Base-by-base conservation (phyloP, 2,797 vertebrate species). In the Acanthurus tractus region DNA sequence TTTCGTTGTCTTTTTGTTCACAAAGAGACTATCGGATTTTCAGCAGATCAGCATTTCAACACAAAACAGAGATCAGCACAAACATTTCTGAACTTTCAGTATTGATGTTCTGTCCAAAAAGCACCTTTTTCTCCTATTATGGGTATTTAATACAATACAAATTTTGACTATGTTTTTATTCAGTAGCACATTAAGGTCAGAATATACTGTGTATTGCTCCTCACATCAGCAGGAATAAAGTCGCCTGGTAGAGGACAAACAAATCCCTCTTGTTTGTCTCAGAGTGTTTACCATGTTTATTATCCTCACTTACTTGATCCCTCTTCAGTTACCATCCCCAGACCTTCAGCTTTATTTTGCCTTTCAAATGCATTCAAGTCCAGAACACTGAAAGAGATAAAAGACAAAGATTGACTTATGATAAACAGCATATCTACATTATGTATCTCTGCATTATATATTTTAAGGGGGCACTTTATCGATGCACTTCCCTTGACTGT, bases 361-460 rank as follows among this genome's bases (percentile, higher is more conserved):
- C 98, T 98, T 92, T 99, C 98, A 95, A 99, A 99, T 0, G 98
- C 98, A 93, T 99, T 99, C 95, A 99, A 94, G 92, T 99, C 98
- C 94, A 99, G 96, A 91, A 99, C 97, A 86, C 98, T 99, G 6
- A 2, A 63, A 46, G 38, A 81, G 56, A 65, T 4, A 38, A 6
- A 15, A 49, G 29, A 4, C 23, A n/a, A 62, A 14, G 23, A 1
- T 62, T 57, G 82, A 34, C 5, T 6, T 34, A 34, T 34, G 29
- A 34, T 34, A 7, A 34, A 34, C 6, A 34, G 29, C 29, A 34
- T 34, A 34, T 34, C 29, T 36, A 22, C 45, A 46, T 63, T 45
- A 2, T 59, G 20, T 3, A 6, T 44, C 63, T 74, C 40, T 49
- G 42, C 6, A 20, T 55, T 56, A 22, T 66, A 1, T 22, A 12